Conservation (phyloP, 1,140 invertebrate species). For the Euwallacea similis region DNA sequence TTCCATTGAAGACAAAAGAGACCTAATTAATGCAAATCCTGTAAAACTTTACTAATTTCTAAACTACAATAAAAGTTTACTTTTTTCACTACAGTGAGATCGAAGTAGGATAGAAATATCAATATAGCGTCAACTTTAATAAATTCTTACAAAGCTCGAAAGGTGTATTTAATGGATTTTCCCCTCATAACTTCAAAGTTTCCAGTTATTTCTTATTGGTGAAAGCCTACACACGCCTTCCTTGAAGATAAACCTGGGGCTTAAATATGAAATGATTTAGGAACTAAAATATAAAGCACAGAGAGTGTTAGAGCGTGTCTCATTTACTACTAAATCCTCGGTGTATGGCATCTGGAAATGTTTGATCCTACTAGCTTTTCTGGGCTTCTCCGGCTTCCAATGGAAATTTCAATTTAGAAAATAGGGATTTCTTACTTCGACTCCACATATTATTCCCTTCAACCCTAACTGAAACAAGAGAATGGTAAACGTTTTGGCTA, state of each 20-base stretch:
- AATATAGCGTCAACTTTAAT: too few species aligned
- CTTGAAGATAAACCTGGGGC: too few species aligned
- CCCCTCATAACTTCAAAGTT: too few species aligned
- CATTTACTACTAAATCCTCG: conserved; percentile 16
- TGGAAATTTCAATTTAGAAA: conserved; percentile 18
- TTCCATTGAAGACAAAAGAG: conserved; percentile 3
- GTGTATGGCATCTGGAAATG: conserved; percentile 9
- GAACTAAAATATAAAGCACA: not conserved
- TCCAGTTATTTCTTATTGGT: too few species aligned
- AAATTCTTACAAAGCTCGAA: too few species aligned
- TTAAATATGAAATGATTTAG: too few species aligned
- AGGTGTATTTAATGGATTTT: too few species aligned
- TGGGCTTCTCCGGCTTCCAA: conserved; percentile 11
- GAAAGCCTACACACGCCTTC: too few species aligned
- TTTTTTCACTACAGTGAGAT: not conserved
- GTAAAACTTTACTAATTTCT: conserved; percentile 12
- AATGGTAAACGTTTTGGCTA: not conserved
- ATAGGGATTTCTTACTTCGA: conserved; percentile 6
- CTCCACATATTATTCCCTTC: not conserved
- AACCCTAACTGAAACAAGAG: too few species aligned
- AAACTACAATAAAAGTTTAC: conserved; percentile 7
- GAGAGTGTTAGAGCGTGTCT: conserved; percentile 5
- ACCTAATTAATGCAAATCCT: conserved; percentile 13
- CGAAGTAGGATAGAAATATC: too few species aligned
- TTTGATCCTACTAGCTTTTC: conserved; percentile 17